phyloP scores from a whole-genome alignment of 2,113 vertebrate species.

The Cyanoderma ruficeps region DNA sequence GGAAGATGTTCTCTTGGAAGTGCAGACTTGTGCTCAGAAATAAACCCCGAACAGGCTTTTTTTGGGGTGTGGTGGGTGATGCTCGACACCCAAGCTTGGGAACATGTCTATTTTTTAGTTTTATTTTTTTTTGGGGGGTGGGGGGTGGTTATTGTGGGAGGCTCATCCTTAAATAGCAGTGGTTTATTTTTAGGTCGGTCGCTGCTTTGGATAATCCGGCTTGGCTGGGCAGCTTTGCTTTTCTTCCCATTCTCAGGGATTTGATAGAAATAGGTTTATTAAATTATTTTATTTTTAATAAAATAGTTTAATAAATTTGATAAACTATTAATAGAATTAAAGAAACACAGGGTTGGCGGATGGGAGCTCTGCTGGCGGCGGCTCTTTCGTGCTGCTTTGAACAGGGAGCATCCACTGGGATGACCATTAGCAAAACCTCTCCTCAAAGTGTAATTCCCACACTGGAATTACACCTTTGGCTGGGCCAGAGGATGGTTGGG shows the following conservation, averaged over 20 bases:
- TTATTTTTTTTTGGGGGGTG: background rate
- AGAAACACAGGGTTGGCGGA: background rate
- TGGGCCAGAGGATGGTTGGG: background rate
- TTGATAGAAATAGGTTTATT: background rate
- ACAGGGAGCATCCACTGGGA: background rate
- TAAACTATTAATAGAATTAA: background rate
- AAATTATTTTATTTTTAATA: background rate
- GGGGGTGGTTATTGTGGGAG: background rate
- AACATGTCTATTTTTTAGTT: background rate
- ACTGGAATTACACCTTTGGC: background rate
- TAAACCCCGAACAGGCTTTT: background rate
- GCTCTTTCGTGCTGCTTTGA: accelerated
- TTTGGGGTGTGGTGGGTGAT: background rate
- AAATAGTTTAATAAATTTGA: background rate
- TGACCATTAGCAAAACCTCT: background rate
- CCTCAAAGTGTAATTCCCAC: background rate
- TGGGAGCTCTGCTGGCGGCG: background rate
- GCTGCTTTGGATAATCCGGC: constrained; percentile 11
- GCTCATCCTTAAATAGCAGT: background rate
- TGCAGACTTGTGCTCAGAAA: background rate
- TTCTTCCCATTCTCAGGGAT: background rate
- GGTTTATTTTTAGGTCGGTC: constrained; percentile 8
- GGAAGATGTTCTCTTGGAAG: background rate
- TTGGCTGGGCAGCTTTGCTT: constrained; percentile 24
- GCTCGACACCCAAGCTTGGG: background rate